These are phyloP conservation scores for Chloroceryle aenea DNA, from an alignment of 2,113 vertebrate genomes.

Conservation along the genomic window DNA sequence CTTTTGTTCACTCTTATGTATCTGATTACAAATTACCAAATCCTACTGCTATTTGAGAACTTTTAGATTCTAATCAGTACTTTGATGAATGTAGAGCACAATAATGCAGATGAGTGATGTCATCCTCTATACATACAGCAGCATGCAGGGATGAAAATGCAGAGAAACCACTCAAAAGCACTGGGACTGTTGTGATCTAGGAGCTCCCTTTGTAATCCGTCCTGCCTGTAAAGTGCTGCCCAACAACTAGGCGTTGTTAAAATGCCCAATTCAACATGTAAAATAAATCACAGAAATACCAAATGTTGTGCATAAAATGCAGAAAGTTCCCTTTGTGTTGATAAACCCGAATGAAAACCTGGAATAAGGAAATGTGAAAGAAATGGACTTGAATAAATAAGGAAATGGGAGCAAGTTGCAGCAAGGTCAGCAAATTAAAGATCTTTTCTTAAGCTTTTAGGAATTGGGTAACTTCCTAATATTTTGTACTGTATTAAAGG, in stretches of 20 bases:
- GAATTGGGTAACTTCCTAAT: neutral
- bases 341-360: neutral
- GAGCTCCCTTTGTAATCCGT: neutral
- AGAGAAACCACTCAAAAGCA: neutral
- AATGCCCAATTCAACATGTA: neutral
- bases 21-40: constrained; percentile 72
- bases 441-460: neutral
- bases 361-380: neutral
- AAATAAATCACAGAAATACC: neutral
- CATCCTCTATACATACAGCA: constrained; percentile 53
- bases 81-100: constrained; percentile 57
- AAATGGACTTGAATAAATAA: neutral
- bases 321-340: neutral
- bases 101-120: constrained; percentile 71
- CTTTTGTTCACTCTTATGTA: constrained; percentile 55
- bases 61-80: constrained; percentile 71
- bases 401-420: neutral
- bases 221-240: neutral
- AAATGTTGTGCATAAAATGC: neutral
- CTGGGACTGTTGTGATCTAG: neutral
- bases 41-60: constrained; percentile 68
- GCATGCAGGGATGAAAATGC: neutral
- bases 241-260: neutral
- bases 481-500: neutral
- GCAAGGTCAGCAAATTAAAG: neutral